Percentiles rank a stretch among this genome's conserved stretches.
Conservation (phyloP, 1,140 invertebrate genomes). For the Brachionus asplanchnoidis region DNA sequence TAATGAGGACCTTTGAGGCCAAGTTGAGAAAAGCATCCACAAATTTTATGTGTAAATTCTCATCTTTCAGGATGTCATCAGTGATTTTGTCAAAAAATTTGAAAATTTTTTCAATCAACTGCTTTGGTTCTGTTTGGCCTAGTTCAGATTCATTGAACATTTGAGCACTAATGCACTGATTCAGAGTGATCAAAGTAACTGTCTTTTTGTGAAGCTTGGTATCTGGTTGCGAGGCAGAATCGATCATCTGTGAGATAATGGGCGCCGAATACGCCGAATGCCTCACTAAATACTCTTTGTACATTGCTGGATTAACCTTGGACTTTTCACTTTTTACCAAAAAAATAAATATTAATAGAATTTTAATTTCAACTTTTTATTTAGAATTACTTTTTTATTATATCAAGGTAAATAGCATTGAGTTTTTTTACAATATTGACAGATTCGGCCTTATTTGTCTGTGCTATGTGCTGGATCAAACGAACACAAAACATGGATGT, state of each 20-base stretch:
- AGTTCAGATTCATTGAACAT: not conserved
- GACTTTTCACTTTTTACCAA: conserved; percentile 27
- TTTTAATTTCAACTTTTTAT: no score
- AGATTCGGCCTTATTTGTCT: not conserved
- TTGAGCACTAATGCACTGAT: conserved; percentile 23
- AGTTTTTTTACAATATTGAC: conserved; percentile 29
- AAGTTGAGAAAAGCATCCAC: conserved; percentile 32
- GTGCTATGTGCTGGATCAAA: not conserved
- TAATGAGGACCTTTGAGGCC: not conserved
- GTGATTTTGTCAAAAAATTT: conserved; percentile 19
- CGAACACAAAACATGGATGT: conserved; percentile 40
- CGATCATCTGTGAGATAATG: conserved; percentile 8
- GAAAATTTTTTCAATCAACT: conserved; percentile 9
- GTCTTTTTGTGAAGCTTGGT: conserved; percentile 37
- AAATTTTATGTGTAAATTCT: conserved; percentile 36
- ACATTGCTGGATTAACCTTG: conserved; percentile 38
- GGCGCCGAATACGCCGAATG: not conserved
- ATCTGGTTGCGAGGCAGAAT: not conserved
- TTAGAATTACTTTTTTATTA: conserved; percentile 18
- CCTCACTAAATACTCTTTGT: conserved; percentile 25
- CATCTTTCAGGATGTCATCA: conserved; percentile 15
- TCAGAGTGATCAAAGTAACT: not conserved
- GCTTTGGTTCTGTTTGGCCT: not conserved
- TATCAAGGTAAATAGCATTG: conserved; percentile 2
- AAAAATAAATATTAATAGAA: not conserved